Conservation (phyloP, 2,888 invertebrate genomes). For the Pristionchus japonicus region DNA sequence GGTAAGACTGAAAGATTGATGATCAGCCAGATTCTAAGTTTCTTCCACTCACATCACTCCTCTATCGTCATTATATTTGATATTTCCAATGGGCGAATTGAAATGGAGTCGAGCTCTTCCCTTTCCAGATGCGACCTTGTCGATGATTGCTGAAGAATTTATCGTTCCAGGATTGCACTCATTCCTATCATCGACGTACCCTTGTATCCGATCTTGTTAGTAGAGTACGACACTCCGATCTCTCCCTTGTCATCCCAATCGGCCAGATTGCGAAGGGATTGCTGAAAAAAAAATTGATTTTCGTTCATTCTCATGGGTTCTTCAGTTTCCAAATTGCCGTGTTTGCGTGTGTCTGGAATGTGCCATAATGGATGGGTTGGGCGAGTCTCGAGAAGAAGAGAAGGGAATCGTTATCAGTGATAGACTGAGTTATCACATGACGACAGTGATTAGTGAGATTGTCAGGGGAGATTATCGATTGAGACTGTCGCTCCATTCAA, state of each 20-base stretch:
- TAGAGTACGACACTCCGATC: constrained; percentile 64
- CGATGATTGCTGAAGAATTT: constrained; percentile 57
- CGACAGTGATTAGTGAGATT: neutral
- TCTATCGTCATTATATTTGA: constrained; percentile 55
- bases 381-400: too few relatives aligned
- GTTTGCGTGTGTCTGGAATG: too few relatives aligned
- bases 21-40: too few relatives aligned
- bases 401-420: neutral
- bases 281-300: too few relatives aligned
- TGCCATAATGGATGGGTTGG: constrained; percentile 68
- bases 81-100: constrained; percentile 61
- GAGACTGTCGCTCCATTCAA: neutral
- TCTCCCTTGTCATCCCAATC: constrained; percentile 69
- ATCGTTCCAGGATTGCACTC: too few relatives aligned
- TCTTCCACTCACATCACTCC: constrained; percentile 42
- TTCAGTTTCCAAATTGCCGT: too few relatives aligned
- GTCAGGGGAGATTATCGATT: too few relatives aligned
- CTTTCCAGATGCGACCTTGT: constrained; percentile 56
- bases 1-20: neutral
- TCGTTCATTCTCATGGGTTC: too few relatives aligned
- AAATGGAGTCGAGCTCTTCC: constrained; percentile 57
- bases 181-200: neutral
- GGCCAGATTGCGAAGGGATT: constrained; percentile 66
- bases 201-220: constrained; percentile 66
- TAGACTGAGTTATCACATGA: too few relatives aligned